A percentile compares a stretch with the other conserved stretches of the same genome.
phyloP scores from a whole-genome alignment of 2,113 vertebrate genomes.

The Rattus rattus region DNA sequence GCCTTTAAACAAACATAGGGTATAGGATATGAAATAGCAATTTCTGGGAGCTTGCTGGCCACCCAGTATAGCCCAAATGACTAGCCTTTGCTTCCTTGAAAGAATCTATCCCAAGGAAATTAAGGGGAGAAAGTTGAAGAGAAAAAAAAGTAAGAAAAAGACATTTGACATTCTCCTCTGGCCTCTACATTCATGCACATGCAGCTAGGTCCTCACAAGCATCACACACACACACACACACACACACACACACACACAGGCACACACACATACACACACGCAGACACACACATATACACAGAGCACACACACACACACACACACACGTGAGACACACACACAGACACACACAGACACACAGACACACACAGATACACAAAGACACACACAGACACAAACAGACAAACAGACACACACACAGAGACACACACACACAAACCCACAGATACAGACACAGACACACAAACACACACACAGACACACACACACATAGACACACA shows the following conservation, averaged over 20 bases:
- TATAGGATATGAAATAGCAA: not conserved
- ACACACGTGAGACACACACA: no score
- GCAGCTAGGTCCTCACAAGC: not conserved
- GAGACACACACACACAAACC: no score
- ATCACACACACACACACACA: not conserved
- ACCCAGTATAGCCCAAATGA: not conserved
- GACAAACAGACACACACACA: no score
- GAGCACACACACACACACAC: no score
- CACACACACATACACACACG: no score
- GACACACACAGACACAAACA: no score
- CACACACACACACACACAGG: not conserved
- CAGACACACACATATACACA: no score
- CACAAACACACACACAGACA: no score
- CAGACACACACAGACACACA: no score
- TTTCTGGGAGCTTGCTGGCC: not conserved
- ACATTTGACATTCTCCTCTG: not conserved
- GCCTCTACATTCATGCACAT: not conserved
- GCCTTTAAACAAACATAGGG: not conserved
- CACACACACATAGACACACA: no score
- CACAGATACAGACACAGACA: no score
- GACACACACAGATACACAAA: no score
- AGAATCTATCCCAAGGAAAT: not conserved
- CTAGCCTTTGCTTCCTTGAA: not conserved
- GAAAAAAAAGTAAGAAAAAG: not conserved
- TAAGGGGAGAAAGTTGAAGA: not conserved